Percentiles rank a stretch among this genome's conserved stretches.
phyloP scores from a whole-genome alignment of 1,140 invertebrate species.

The Armadillidium nasatum region DNA sequence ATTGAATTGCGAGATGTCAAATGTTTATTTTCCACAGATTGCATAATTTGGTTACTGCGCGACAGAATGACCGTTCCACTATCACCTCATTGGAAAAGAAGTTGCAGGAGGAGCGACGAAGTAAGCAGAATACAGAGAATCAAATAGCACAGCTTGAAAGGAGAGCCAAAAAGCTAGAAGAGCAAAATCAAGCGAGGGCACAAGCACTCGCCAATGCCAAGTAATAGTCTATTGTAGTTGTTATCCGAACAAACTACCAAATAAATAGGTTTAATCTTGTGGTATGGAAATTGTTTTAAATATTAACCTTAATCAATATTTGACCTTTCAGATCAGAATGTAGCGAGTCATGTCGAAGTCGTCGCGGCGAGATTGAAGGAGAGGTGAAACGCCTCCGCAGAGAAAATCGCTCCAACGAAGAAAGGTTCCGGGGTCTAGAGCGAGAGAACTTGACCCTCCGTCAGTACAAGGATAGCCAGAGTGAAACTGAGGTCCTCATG shows the following conservation, averaged over 20 bases:
- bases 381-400: slow-evolving; percentile 68
- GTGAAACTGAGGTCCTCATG: slow-evolving; percentile 73
- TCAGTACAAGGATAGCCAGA: slow-evolving; percentile 65
- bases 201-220: slow-evolving; percentile 51
- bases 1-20: not conserved
- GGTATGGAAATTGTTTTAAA: too few relatives aligned
- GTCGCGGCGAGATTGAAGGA: slow-evolving; percentile 69
- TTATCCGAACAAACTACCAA: too few relatives aligned
- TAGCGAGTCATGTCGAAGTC: slow-evolving; percentile 67
- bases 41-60: slow-evolving; percentile 63
- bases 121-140: slow-evolving; percentile 65
- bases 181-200: slow-evolving; percentile 56
- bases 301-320: not conserved
- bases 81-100: slow-evolving; percentile 70
- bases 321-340: slow-evolving; percentile 56
- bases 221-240: slow-evolving; percentile 35
- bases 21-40: slow-evolving; percentile 54
- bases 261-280: too few relatives aligned
- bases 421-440: slow-evolving; percentile 58
- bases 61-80: slow-evolving; percentile 72
- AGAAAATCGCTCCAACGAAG: slow-evolving; percentile 71
- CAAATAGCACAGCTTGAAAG: slow-evolving; percentile 67
- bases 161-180: slow-evolving; percentile 64
- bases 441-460: slow-evolving; percentile 55
- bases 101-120: slow-evolving; percentile 75